These are phyloP conservation scores for Syngnathus acus DNA, from an alignment of 2,797 vertebrate genomes.

Conservation along the genomic window DNA sequence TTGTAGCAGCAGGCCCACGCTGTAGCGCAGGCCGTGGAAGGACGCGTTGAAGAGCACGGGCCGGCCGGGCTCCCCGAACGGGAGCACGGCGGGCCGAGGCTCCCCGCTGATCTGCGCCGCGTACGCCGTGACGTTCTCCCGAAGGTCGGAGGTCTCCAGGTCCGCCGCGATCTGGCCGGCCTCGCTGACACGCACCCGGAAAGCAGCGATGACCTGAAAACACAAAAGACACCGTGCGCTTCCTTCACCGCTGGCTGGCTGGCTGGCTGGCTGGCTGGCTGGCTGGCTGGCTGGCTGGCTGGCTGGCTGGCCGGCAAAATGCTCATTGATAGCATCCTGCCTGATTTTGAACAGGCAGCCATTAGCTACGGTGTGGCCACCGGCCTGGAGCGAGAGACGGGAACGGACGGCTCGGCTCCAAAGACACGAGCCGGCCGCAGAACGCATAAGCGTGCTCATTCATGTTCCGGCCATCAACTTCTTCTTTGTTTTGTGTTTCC, in stretches of 20 bases:
- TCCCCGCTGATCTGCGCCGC: constrained; percentile 84
- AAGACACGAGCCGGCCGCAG: not conserved
- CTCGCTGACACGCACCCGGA: constrained; percentile 73
- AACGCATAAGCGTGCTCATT: too few relatives aligned
- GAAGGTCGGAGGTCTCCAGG: constrained; percentile 78
- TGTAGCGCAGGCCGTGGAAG: constrained; percentile 86
- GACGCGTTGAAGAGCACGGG: constrained; percentile 77
- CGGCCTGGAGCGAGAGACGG: too few relatives aligned
- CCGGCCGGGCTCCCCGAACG: constrained; percentile 71
- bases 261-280: too few relatives aligned
- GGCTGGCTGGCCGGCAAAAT: too few relatives aligned
- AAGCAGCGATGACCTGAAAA: constrained; percentile 64
- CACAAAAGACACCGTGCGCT: not conserved
- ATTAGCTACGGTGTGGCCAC: too few relatives aligned
- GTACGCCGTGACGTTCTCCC: constrained; percentile 72
- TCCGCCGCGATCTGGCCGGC: constrained; percentile 71
- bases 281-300: too few relatives aligned
- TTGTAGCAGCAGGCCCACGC: constrained; percentile 77
- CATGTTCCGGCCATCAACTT: not conserved
- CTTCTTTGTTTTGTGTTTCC: constrained; percentile 2
- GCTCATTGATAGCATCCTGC: too few relatives aligned
- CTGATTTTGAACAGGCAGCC: too few relatives aligned
- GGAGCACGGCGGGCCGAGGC: constrained; percentile 78
- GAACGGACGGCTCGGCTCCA: too few relatives aligned
- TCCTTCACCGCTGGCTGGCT: too few relatives aligned